A percentile compares a stretch with the other conserved stretches of the same genome.
phyloP scores from a whole-genome alignment of 2,113 vertebrate genomes.

The Redunca redunca region DNA sequence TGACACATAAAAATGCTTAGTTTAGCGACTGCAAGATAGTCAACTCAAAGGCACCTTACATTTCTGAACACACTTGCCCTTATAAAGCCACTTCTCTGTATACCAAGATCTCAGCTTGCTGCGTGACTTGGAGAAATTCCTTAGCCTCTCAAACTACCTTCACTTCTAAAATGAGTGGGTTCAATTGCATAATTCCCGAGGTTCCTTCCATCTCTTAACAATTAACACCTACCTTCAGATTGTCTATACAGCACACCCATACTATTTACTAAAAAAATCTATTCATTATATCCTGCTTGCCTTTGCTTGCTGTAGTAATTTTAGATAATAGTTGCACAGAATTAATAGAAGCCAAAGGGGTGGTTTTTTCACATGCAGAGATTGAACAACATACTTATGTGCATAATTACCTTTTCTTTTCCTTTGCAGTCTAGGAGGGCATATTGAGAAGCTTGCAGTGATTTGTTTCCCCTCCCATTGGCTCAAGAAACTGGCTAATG shows the following conservation, averaged over 20 bases:
- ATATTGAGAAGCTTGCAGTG: not conserved
- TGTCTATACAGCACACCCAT: not conserved
- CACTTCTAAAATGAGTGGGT: not conserved
- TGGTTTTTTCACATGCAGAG: not conserved
- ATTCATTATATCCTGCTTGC: not conserved
- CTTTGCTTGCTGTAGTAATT: not conserved
- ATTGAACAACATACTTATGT: not conserved
- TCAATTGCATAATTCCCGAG: not conserved
- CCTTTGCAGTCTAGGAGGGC: not conserved
- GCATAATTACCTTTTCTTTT: not conserved
- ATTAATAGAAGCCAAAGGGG: constrained; percentile 38
- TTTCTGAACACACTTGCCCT: not conserved
- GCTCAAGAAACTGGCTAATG: not conserved
- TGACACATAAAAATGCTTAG: not conserved
- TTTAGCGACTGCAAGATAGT: not conserved
- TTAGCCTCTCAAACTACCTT: not conserved
- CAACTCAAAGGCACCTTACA: too few species aligned
- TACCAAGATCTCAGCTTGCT: not conserved
- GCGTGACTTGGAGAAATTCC: not conserved
- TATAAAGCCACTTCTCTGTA: not conserved
- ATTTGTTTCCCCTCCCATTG: not conserved
- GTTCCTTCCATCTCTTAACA: not conserved
- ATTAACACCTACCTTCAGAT: not conserved
- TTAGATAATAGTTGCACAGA: constrained; percentile 8
- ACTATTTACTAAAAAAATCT: not conserved